phyloP scores from a whole-genome alignment of 2,888 invertebrate species.

The Shargacucullia verbasci region DNA sequence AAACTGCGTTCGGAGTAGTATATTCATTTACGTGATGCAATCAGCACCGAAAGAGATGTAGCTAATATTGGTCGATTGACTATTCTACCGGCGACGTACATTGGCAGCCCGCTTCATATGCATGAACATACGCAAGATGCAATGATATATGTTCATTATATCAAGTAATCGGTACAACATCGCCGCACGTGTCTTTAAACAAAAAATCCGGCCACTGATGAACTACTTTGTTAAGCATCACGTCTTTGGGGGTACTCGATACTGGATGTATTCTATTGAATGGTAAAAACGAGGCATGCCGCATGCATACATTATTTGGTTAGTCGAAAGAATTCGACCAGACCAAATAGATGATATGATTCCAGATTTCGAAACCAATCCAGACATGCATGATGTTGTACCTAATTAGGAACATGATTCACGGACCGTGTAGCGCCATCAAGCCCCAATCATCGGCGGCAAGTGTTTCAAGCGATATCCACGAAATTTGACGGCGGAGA shows the following conservation, averaged over 20 bases:
- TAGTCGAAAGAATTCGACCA: conserved; percentile 36
- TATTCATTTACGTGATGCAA: conserved; percentile 50
- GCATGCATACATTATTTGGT: conserved; percentile 42
- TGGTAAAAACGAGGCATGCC: conserved; percentile 47
- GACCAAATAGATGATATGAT: conserved; percentile 47
- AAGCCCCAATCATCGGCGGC: conserved; percentile 50
- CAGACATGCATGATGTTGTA: conserved; percentile 44
- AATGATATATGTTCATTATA: conserved; percentile 58
- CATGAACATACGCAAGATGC: conserved; percentile 13
- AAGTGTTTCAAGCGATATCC: conserved; percentile 68
- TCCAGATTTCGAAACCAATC: conserved; percentile 43
- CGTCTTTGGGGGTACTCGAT: conserved; percentile 51
- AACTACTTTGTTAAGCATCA: conserved; percentile 38
- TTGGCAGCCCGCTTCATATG: conserved; percentile 29
- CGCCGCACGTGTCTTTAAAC: conserved; percentile 48
- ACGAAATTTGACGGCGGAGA: conserved; percentile 55
- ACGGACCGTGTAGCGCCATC: conserved; percentile 45
- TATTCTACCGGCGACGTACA: conserved; percentile 48
- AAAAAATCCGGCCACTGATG: conserved; percentile 47
- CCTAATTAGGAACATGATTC: conserved; percentile 45
- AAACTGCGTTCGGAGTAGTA: conserved; percentile 55
- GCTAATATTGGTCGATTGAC: conserved; percentile 44
- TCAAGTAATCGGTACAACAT: conserved; percentile 59
- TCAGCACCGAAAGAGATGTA: conserved; percentile 42
- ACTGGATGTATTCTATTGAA: conserved; percentile 48